Evolutionary conservation across 2,888 invertebrate genomes (phyloP).

Genomic region (Dysmachus trigonus): DNA sequence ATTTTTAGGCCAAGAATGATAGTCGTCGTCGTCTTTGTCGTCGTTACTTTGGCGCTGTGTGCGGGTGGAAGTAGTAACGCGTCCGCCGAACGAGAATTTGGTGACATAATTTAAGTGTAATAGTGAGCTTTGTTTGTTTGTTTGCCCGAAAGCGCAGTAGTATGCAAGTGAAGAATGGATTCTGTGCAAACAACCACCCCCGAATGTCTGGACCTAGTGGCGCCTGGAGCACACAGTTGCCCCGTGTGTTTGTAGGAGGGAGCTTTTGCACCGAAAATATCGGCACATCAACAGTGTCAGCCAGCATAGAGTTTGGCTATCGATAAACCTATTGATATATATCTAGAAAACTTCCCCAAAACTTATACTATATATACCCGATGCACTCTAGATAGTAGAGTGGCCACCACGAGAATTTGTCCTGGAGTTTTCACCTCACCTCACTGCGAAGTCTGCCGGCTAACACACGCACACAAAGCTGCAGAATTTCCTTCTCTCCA

Average conservation of each 20-base stretch:
- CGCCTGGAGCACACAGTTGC: conserved; percentile 52
- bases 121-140: conserved; percentile 30
- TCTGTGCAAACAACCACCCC: conserved; percentile 51
- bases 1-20: conserved; percentile 28
- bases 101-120: conserved; percentile 42
- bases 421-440: neutral
- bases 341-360: neutral
- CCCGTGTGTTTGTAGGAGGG: neutral
- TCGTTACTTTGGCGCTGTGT: neutral
- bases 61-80: neutral
- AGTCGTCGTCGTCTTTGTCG: neutral
- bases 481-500: neutral
- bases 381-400: no score
- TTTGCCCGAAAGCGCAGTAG: conserved; percentile 26
- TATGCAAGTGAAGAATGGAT: conserved; percentile 44
- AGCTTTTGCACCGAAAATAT: conserved; percentile 42
- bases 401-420: neutral
- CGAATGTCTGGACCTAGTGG: conserved; percentile 54
- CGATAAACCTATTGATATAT: neutral
- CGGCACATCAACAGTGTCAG: neutral
- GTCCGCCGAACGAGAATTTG: neutral
- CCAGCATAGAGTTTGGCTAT: neutral
- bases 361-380: neutral
- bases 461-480: conserved; percentile 15
- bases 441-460: neutral